phyloP scores from a whole-genome alignment of 2,888 invertebrate genomes.

The Diarsia dahlii region DNA sequence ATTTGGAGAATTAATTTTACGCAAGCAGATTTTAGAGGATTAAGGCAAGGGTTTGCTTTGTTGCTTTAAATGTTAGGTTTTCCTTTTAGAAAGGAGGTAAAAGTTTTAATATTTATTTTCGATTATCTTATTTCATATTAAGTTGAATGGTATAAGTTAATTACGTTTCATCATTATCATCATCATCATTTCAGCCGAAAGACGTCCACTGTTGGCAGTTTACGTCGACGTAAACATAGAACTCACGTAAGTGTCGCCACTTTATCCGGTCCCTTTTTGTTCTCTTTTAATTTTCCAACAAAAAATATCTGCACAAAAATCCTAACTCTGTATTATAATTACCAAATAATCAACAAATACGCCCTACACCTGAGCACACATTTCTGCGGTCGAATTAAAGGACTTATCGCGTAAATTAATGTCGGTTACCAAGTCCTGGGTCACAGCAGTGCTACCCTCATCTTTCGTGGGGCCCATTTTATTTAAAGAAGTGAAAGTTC shows the following conservation, averaged over 20 bases:
- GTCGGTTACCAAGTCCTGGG: slow-evolving; percentile 68
- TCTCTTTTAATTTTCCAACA: neutral
- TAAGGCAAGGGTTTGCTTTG: neutral
- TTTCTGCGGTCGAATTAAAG: slow-evolving; percentile 56
- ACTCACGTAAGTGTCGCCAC: too few species aligned
- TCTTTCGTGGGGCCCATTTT: slow-evolving; percentile 78
- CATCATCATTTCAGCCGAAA: too few species aligned
- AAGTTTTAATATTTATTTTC: neutral
- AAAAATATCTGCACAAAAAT: neutral
- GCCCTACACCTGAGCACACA: slow-evolving; percentile 29
- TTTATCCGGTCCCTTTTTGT: too few species aligned
- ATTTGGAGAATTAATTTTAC: slow-evolving; percentile 18
- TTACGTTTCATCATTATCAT: too few species aligned
- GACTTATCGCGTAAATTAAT: slow-evolving; percentile 59
- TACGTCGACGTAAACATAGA: too few species aligned
- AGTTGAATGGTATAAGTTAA: neutral
- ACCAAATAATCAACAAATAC: slow-evolving; percentile 33
- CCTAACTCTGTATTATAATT: neutral
- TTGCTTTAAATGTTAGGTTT: neutral
- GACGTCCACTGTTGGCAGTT: too few species aligned
- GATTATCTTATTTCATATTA: neutral
- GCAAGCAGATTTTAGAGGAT: neutral
- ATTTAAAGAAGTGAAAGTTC: slow-evolving; percentile 85
- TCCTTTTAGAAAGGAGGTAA: neutral
- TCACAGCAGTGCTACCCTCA: slow-evolving; percentile 73